Conservation (phyloP, 2,113 vertebrate genomes). For the Cololabis saira region DNA sequence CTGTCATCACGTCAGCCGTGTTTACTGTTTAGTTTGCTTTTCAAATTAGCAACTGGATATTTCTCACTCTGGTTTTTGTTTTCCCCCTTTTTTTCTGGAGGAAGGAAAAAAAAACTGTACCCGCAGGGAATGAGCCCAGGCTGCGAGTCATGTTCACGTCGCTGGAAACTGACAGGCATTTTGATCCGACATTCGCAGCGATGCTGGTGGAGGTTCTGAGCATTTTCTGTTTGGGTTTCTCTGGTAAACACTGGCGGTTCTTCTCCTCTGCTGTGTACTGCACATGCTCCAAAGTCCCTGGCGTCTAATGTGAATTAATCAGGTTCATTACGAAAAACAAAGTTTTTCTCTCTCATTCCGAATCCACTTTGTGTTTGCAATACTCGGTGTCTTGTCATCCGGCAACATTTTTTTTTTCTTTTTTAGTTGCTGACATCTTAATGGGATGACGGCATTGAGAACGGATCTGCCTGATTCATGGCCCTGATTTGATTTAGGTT, state of each 20-base stretch:
- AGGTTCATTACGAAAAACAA: constrained; percentile 6
- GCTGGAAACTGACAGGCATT: constrained; percentile 44
- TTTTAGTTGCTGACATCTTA: not conserved
- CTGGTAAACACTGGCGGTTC: not conserved
- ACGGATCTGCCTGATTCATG: not conserved
- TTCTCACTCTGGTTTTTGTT: constrained; percentile 60
- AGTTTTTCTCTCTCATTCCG: not conserved
- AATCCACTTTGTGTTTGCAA: not conserved
- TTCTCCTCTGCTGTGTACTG: constrained; percentile 11
- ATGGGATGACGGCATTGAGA: not conserved
- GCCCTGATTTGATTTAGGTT: not conserved
- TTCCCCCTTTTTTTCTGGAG: constrained; percentile 38
- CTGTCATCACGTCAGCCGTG: constrained; percentile 71
- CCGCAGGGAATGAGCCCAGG: constrained; percentile 49
- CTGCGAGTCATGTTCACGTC: constrained; percentile 37
- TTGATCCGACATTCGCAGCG: constrained; percentile 47
- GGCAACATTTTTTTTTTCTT: constrained; percentile 1
- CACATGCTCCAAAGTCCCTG: not conserved
- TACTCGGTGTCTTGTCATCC: not conserved
- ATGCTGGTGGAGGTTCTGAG: constrained; percentile 26
- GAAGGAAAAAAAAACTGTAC: constrained; percentile 31
- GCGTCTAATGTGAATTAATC: constrained; percentile 17
- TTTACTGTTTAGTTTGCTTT: constrained; percentile 70
- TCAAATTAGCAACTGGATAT: constrained; percentile 68
- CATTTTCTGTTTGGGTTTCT: constrained; percentile 32